Evolutionary conservation across 2,888 invertebrate genomes (phyloP).

Genomic region (Xanthia togata): DNA sequence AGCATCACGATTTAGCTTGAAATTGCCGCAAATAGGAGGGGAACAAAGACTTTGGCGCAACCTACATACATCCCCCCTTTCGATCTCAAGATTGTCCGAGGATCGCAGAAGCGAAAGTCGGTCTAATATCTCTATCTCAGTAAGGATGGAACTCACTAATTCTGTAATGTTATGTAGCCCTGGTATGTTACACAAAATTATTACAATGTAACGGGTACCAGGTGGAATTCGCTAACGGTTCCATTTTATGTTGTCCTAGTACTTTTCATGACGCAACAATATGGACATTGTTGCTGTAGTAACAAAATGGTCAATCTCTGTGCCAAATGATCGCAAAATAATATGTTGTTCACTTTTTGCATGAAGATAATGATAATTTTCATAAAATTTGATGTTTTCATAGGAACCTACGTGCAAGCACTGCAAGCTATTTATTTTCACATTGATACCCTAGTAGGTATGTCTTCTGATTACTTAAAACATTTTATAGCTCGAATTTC

Average conservation of each 20-base stretch:
- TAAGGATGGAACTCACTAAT: slow-evolving; percentile 13
- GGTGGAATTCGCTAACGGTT: slow-evolving; percentile 11
- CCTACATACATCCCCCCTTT: slow-evolving; percentile 87
- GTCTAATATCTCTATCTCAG: slow-evolving; percentile 51
- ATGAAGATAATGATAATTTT: not conserved
- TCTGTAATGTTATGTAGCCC: slow-evolving; percentile 38
- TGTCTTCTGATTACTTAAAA: not conserved
- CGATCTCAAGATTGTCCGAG: slow-evolving; percentile 63
- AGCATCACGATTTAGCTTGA: slow-evolving; percentile 75
- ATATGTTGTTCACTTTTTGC: not conserved
- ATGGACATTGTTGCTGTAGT: slow-evolving; percentile 43
- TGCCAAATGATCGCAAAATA: not conserved
- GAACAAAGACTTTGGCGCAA: slow-evolving; percentile 79
- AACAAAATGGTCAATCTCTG: not conserved
- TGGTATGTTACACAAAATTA: slow-evolving; percentile 36
- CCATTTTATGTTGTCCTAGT: slow-evolving; percentile 29
- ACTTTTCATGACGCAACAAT: slow-evolving; percentile 50
- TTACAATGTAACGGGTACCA: slow-evolving; percentile 48
- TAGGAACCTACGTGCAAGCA: not conserved
- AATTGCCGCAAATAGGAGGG: slow-evolving; percentile 75
- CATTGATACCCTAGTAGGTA: not conserved
- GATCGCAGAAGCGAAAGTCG: slow-evolving; percentile 69
- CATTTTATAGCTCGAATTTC: slow-evolving; percentile 24
- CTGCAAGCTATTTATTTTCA: not conserved
- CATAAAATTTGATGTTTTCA: not conserved